These are phyloP conservation scores for Callocephalon fimbriatum DNA, from an alignment of 2,113 vertebrate species.

Conservation along the genomic window DNA sequence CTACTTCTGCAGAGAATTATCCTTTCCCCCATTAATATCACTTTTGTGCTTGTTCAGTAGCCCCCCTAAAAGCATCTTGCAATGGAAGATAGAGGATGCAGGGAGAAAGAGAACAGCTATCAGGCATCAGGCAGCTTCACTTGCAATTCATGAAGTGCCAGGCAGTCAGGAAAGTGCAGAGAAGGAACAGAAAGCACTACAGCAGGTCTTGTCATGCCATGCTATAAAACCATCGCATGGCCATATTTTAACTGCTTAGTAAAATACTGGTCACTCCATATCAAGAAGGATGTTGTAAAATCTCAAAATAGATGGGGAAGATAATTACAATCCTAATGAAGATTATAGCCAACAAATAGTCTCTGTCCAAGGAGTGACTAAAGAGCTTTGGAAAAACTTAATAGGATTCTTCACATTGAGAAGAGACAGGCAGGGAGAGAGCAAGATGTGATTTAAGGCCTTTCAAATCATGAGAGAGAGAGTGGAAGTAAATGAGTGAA, in stretches of 20 bases:
- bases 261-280: not conserved
- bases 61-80: not conserved
- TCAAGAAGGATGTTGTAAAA: not conserved
- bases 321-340: not conserved
- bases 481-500: not conserved
- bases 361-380: not conserved
- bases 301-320: not conserved
- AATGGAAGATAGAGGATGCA: not conserved
- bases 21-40: not conserved
- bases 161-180: not conserved
- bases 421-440: not conserved
- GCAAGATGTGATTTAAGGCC: not conserved
- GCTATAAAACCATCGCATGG: not conserved
- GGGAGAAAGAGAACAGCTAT: not conserved
- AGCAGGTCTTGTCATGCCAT: not conserved
- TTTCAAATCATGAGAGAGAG: not conserved
- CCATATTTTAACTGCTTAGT: not conserved
- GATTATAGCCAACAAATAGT: not conserved
- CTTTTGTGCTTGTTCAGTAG: not conserved
- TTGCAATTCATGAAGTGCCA: not conserved
- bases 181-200: not conserved
- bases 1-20: not conserved
- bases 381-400: not conserved
- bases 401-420: not conserved
- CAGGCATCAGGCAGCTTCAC: not conserved